These are phyloP conservation scores for Odocoileus virginianus DNA, from an alignment of 2,113 vertebrate species.

Conservation along the genomic window DNA sequence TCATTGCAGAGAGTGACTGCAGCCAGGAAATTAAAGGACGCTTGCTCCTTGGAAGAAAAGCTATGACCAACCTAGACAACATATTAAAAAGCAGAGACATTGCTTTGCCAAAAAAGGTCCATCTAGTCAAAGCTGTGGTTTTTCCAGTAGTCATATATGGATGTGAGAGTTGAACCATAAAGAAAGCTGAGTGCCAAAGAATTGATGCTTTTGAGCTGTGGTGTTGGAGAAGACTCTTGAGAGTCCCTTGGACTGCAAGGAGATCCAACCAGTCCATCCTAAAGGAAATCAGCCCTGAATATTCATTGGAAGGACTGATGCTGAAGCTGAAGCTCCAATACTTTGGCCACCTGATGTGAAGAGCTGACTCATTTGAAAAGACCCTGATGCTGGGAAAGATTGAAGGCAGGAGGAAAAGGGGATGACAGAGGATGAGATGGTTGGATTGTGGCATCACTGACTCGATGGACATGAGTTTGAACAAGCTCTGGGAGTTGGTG, in stretches of 20 bases:
- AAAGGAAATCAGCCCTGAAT: neutral
- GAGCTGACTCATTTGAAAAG: neutral
- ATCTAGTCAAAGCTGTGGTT: neutral
- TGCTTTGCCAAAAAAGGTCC: neutral
- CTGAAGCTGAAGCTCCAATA: neutral
- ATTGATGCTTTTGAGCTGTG: neutral
- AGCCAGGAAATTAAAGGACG: neutral
- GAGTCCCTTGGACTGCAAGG: neutral
- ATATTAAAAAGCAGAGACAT: neutral
- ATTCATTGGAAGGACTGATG: neutral
- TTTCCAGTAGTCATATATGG: neutral
- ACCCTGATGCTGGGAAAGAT: neutral
- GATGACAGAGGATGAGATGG: neutral
- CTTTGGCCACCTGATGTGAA: neutral
- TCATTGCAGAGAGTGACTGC: neutral
- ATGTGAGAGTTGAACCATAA: neutral
- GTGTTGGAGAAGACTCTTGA: neutral
- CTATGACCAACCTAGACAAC: neutral
- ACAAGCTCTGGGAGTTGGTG: neutral
- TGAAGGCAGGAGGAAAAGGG: neutral
- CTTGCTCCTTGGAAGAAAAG: neutral
- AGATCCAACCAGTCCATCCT: neutral
- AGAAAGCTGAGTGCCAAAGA: fast-evolving
- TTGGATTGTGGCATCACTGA: neutral
- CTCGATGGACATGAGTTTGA: neutral